These are phyloP conservation scores for Enteromius paludinosus DNA, from an alignment of 2,797 vertebrate genomes.

Conservation along the genomic window DNA sequence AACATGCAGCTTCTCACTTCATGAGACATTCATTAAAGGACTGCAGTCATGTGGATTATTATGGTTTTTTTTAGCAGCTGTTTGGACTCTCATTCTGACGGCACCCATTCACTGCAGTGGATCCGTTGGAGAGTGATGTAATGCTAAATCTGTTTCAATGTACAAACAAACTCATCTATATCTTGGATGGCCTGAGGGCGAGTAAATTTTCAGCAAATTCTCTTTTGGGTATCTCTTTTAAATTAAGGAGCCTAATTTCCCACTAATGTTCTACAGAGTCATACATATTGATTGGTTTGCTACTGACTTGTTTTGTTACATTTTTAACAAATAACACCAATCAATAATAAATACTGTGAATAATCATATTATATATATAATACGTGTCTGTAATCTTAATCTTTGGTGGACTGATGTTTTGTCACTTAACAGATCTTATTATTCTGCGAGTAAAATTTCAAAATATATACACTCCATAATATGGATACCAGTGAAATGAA, in stretches of 20 bases:
- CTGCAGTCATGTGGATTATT: background rate
- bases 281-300: background rate
- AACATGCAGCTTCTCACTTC: background rate
- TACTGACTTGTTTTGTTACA: background rate
- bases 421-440: background rate
- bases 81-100: background rate
- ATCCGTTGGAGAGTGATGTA: background rate
- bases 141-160: background rate
- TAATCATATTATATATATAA: background rate
- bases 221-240: background rate
- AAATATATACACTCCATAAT: constrained; percentile 4
- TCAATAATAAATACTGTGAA: constrained; percentile 4
- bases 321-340: constrained; percentile 13
- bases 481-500: background rate
- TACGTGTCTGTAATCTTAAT: background rate
- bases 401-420: constrained; percentile 1
- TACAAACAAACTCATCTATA: background rate
- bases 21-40: background rate
- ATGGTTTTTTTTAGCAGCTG: background rate
- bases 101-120: background rate
- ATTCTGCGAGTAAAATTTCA: background rate
- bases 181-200: background rate
- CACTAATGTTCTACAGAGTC: background rate
- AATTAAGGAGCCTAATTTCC: background rate
- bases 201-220: background rate